Evolutionary conservation across 2,113 vertebrate genomes (phyloP).

Genomic region (Procavia capensis): DNA sequence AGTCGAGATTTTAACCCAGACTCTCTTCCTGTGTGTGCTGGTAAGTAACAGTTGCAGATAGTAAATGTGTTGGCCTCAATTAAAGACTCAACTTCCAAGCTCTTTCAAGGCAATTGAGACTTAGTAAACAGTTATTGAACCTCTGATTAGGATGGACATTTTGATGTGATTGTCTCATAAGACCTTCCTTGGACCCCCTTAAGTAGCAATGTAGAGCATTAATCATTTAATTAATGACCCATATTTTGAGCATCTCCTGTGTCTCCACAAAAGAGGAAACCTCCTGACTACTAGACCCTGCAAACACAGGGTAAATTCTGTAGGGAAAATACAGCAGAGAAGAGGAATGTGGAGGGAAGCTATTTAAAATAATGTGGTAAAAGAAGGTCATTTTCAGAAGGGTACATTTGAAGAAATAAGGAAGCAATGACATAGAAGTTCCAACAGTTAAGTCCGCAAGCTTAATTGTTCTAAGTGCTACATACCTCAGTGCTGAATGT

Average conservation of each 20-base stretch:
- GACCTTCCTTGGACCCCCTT: not conserved
- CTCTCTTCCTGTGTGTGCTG: slow-evolving; percentile 65
- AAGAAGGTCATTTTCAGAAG: slow-evolving; percentile 1
- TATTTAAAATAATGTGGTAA: slow-evolving; percentile 31
- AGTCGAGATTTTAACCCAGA: slow-evolving; percentile 75
- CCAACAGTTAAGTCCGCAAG: no score
- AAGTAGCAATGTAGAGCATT: not conserved
- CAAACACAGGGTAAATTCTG: not conserved
- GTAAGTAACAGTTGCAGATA: slow-evolving; percentile 80
- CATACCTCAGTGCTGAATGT: no score
- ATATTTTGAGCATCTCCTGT: not conserved
- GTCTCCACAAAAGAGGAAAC: not conserved
- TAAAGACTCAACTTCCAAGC: slow-evolving; percentile 18
- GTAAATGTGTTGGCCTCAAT: not conserved
- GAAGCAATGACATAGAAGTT: not conserved
- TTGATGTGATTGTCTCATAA: slow-evolving; percentile 2
- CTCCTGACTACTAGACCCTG: not conserved
- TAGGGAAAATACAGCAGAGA: not conserved
- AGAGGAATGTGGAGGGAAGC: not conserved
- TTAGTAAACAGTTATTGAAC: slow-evolving; percentile 56
- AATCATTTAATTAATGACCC: not conserved
- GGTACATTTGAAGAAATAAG: slow-evolving; percentile 18
- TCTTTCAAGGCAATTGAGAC: slow-evolving; percentile 20
- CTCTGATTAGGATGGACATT: not conserved
- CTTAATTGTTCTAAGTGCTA: no score